Base-by-base conservation (phyloP, 30 jellyfish, hydroid and myxozoan species). In the Aurelia aurita region DNA sequence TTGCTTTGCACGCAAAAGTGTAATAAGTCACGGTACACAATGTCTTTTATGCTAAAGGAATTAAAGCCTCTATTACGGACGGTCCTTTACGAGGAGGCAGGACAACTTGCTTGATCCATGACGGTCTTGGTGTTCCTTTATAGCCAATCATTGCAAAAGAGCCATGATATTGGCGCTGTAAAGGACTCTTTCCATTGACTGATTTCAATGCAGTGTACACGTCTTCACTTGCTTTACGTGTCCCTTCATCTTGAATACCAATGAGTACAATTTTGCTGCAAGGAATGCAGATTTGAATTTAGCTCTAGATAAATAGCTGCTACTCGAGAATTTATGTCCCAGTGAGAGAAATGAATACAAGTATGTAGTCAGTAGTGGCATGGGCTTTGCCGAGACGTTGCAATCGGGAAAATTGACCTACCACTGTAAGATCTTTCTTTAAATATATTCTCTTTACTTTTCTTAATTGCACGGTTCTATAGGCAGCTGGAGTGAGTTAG, bases 81-180 rank as follows among this genome's bases (percentile, higher is more conserved):
- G 98, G 98, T n/a, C 98, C 98, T 60, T 81, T 57, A 27, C 96
- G 89, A 44, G 65, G 66, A 1, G 70, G 16, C 28, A 91, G 90
- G 29, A 61, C 78, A 58, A 14, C 66, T 80, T 85, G 93, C 35
- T 55, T 86, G 26, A 86, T 62, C 98, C 98, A 91, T 6, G 88
- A 49, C 21, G 91, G 92, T 51, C 49, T 70, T 27, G 65, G 64
- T 81, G 72, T 44, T 19, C 98, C 98, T 80, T 91, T 91, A 84
- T 85, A 91, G 26, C 98, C 98, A 62, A 86, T 39, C 94, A 91
- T 69, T 22, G 98, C 98, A 80, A 91, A 91, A 35, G 98, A 82
- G 1, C 91, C 90, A 18, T 96, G 87, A 71, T 91, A 91, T 44
- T 88, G 96, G 15, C 65, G 80, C 68, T 91, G 98, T 79, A 88